Percentiles rank a stretch among this genome's conserved stretches.
Evolutionary conservation across 2,888 invertebrate genomes (phyloP).

Genomic region (Poecilobothrus nobilitatus): DNA sequence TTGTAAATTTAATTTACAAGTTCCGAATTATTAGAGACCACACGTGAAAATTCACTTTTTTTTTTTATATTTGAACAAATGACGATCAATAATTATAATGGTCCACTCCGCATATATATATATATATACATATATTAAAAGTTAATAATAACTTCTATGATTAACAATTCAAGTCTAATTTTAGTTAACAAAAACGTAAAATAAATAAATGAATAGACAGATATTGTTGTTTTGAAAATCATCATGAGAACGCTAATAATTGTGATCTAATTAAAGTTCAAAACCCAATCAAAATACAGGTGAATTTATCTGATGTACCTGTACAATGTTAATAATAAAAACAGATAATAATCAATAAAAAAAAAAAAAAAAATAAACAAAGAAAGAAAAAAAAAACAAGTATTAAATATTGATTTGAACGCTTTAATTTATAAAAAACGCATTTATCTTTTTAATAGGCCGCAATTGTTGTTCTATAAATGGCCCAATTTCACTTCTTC

Average conservation of each 20-base stretch:
- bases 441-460: background rate
- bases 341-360: background rate
- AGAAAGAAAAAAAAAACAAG: too few species aligned
- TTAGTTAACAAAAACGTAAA: background rate
- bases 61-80: background rate
- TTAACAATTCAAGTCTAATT: background rate
- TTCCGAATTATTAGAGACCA: background rate
- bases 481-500: background rate
- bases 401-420: too few species aligned
- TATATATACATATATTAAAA: too few species aligned
- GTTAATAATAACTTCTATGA: background rate
- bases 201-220: background rate
- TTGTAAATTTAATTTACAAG: background rate
- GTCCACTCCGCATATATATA: too few species aligned
- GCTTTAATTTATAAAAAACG: background rate
- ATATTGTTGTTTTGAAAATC: background rate
- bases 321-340: background rate
- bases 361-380: too few species aligned
- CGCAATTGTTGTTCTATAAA: background rate
- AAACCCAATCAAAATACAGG: background rate
- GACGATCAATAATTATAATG: background rate
- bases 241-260: conserved; percentile 1
- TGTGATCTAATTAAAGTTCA: conserved; percentile 6
- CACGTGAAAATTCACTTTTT: background rate
- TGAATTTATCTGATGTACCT: background rate